Conservation (phyloP, 1,140 invertebrate species). For the Drosophila gunungcola region DNA sequence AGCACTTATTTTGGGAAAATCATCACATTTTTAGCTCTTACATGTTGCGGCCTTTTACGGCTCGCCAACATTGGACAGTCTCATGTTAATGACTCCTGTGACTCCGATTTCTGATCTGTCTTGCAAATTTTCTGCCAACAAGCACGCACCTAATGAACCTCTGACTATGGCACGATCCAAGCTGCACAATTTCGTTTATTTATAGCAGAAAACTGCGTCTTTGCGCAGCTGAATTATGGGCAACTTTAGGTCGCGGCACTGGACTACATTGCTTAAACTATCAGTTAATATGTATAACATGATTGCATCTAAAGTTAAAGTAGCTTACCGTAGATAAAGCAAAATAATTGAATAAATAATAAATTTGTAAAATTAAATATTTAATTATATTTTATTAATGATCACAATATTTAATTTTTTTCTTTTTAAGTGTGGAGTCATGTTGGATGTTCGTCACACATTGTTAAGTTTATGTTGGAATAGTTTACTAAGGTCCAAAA, state of each 20-base stretch:
- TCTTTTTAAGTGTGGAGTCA: no score
- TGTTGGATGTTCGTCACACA: no score
- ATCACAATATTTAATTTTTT: no score
- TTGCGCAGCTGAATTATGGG: conserved; percentile 61
- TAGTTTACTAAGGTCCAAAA: no score
- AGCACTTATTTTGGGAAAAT: conserved; percentile 28
- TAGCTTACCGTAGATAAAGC: no score
- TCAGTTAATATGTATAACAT: no score
- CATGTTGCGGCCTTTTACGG: conserved; percentile 8
- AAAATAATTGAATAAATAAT: no score
- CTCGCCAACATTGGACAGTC: conserved; percentile 10
- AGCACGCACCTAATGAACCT: conserved; percentile 64
- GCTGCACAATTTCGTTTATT: conserved; percentile 40
- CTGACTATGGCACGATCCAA: conserved; percentile 40
- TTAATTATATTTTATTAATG: no score
- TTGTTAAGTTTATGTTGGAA: no score
- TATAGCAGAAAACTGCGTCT: conserved; percentile 41
- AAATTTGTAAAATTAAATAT: no score
- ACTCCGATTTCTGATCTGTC: conserved; percentile 15
- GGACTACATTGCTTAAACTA: no score
- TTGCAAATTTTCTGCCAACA: conserved; percentile 31
- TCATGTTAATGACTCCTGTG: conserved; percentile 16
- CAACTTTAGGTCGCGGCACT: conserved; percentile 42
- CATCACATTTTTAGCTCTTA: conserved; percentile 14
- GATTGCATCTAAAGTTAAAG: no score